Evolutionary conservation across 2,797 vertebrate species (phyloP), one percentile per base, ranked within the genome.

Genomic region (Ptychadena robeensis): DNA sequence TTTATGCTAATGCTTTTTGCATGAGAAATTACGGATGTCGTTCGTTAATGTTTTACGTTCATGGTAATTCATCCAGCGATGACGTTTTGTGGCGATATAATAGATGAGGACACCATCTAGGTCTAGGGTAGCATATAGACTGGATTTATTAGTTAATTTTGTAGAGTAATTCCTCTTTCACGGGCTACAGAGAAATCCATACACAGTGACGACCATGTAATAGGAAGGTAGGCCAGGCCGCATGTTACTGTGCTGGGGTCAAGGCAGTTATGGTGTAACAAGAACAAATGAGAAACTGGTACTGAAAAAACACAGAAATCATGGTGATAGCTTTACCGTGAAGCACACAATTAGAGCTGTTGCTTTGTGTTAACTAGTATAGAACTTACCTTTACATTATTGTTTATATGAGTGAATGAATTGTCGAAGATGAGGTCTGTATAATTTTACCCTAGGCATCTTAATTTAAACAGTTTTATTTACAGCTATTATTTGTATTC

Each of bases 81-180:
- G 61, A 40, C 30, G 27, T 79, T 72, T 44, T 7, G 32, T 28
- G 61, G 74, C 5, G 61, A 66, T 63, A 57, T 79, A 53, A 57
- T 59, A 57, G 34, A 73, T 73, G 59, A 59, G 40, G 18, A 64
- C 44, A 61, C 65, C 9, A 11, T 57, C 63, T 57, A 0, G 61
- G 30, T 67, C 44, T 38, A 7, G 18, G 40, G 74, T 48, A 61
- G 32, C 2, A 30, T 38, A 69, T 38, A 69, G n/a, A n/a, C 6
- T 15, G 35, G 72, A 67, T 73, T 74, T 82, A 74, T 73, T 64
- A 48, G 32, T 68, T 82, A 67, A 82, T 74, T 75, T 75, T 67
- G 48, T 30, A 38, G 44, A 68, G 65, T 79, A 79, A 79, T 78
- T 68, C 22, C 65, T 68, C 48, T 79, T 69, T 35, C n/a, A 57